Base-by-base conservation (phyloP, 2,888 invertebrate species). In the Lissocephala sabroskyi region DNA sequence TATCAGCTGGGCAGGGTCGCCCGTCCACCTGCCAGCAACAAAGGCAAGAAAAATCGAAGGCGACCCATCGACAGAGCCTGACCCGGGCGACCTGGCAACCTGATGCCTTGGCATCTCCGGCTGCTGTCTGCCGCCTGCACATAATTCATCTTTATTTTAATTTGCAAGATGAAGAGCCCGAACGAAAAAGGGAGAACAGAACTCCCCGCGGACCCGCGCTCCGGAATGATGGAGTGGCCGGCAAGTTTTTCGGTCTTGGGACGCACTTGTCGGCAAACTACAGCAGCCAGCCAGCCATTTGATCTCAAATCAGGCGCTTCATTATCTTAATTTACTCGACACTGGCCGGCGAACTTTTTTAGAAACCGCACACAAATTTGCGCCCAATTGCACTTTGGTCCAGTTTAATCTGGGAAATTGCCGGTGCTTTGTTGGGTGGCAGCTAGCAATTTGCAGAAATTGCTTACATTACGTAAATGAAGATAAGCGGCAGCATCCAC, bases 81-180 rank as follows among this genome's bases (percentile, higher is more conserved):
- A 23, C 23, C 23, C 7, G 23, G 23, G 4, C 23, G 3, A 5
- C 3, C 23, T 23, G 3, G 23, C 23, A n/a, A n/a, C 7, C 30
- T 30, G 30, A 30, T 26, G 26, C 9, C 23, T 23, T 23, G 23
- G 23, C 23, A 14, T 16, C 35, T 35, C 16, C 14, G 14, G 14
- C 33, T 9, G 7, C 7, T 23, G 23, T 9, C 33, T 14, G 4
- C 11, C 11, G 5, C 11, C 19, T 28, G 39, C 46, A 39, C 77
- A 73, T 73, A 73, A 68, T 74, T 73, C 71, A 76, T 70, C 77
- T 74, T 76, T 65, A 70, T 73, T 75, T 70, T 76, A 70, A 70
- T 70, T 70, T 76, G 61, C 64, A 53, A 71, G 75, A 71, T 75
- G n/a, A n/a, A n/a, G n/a, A n/a, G n/a, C n/a, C n/a, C n/a, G n/a